phyloP scores from a whole-genome alignment of 2,797 vertebrate species.

The Siniperca obscura region DNA sequence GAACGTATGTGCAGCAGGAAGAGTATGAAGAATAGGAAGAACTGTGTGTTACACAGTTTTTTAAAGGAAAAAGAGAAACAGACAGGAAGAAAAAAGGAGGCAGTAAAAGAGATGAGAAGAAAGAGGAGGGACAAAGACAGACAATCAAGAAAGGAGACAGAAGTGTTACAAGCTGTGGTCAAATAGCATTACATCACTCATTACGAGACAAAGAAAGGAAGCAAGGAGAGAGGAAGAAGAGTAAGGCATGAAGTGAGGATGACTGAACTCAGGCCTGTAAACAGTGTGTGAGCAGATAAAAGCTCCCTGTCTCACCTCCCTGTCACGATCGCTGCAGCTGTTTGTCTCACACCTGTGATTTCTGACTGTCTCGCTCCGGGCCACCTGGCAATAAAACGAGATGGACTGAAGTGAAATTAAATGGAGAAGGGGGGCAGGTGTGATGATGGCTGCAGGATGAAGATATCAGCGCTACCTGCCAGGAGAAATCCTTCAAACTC shows the following conservation, averaged over 20 bases:
- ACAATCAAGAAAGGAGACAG: no score
- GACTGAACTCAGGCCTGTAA: neutral
- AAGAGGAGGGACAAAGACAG: neutral
- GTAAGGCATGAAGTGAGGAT: no score
- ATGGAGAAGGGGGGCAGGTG: neutral
- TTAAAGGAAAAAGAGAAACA: neutral
- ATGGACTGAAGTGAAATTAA: neutral
- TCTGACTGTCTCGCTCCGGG: slow-evolving; percentile 12
- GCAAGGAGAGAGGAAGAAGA: neutral
- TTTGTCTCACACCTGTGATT: neutral
- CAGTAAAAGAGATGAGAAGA: no score
- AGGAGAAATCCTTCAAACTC: slow-evolving; percentile 2
- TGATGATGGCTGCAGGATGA: neutral
- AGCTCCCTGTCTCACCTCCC: neutral
- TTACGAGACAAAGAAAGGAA: neutral
- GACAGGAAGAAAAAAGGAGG: no score
- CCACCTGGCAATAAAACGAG: slow-evolving; percentile 2
- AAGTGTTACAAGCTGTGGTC: no score
- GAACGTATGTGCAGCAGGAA: neutral
- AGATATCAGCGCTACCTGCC: slow-evolving; percentile 29
- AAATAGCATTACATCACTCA: no score
- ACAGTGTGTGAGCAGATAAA: neutral
- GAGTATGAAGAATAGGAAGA: no score
- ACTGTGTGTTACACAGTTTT: no score
- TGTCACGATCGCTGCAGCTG: slow-evolving; percentile 7